Base-by-base conservation (phyloP, 1,140 invertebrate species). In the Drosophila cardini region DNA sequence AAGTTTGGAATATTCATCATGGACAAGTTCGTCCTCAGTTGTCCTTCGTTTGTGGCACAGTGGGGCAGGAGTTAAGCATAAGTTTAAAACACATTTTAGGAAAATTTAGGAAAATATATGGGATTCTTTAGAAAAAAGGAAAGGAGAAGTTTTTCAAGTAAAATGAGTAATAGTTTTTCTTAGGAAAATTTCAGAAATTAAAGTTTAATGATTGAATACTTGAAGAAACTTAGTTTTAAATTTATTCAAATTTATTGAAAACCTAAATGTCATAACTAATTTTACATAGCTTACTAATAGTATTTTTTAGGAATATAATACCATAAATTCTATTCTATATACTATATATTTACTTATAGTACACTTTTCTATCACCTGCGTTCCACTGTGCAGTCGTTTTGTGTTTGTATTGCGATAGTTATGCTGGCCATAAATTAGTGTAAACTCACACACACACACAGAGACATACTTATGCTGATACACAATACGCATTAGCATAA, bases 341-440 rank as follows among this genome's bases (percentile, higher is more conserved):
- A n/a, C n/a, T n/a, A n/a, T n/a, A n/a, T n/a, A n/a, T n/a, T n/a
- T n/a, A n/a, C n/a, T 26, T 26, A 26, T 3, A 26, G 9, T 30
- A 16, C 1, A 40, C 9, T 15, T 38, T 30, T 40, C 32, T 5
- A 13, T 21, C 5, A 4, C 2, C 55, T 63, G 9, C 16, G 55
- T 6, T 2, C 63, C 82, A 86, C 82, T 58, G 82, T 85, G 53
- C 63, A 30, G 21, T 30, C 48, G 36, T 21, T 63, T 50, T 60
- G 45, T 55, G 71, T 64, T 76, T 81, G 75, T 69, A 42, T 65
- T 70, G 64, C 61, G 72, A 87, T 86, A 86, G 83, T 86, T 86
- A 72, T 67, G 79, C 65, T 79, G 83, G 67, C 85, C 85, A 89
- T 89, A 89, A 89, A 89, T 89, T 89, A 89, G 80, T 74, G 72